Evolutionary conservation across 2,888 invertebrate species (phyloP).

Genomic region (Rhingia rostrata): DNA sequence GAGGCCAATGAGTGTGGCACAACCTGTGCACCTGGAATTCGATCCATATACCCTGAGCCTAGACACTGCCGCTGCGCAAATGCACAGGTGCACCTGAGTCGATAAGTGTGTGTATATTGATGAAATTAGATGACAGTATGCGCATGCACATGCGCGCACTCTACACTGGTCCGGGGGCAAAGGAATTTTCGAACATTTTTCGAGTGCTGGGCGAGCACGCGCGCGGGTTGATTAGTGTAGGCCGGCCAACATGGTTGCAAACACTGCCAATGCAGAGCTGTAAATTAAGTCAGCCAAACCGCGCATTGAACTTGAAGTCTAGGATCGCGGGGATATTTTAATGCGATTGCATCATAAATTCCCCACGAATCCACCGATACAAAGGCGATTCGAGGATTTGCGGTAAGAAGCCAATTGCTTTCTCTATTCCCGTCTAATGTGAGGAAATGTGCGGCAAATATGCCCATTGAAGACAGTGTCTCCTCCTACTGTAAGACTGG

Average conservation of each 20-base stretch:
- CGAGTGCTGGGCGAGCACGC: constrained; percentile 7
- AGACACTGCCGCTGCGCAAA: constrained; percentile 15
- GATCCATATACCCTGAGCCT: constrained; percentile 2
- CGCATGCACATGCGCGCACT: constrained; percentile 11
- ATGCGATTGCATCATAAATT: constrained; percentile 71
- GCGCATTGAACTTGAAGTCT: constrained; percentile 65
- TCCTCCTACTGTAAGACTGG: constrained; percentile 37
- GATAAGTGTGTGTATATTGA: constrained; percentile 4
- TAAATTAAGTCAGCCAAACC: constrained; percentile 63
- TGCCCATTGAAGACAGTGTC: constrained; percentile 21
- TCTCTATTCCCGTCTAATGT: constrained; percentile 62
- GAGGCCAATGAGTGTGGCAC: constrained; percentile 27
- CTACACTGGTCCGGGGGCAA: not conserved
- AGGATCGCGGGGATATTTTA: constrained; percentile 47
- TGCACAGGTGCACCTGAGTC: constrained; percentile 45
- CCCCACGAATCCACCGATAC: constrained; percentile 23
- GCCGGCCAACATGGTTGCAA: constrained; percentile 41
- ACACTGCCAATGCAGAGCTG: constrained; percentile 39
- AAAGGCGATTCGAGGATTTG: constrained; percentile 30
- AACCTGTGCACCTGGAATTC: constrained; percentile 61
- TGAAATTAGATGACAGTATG: constrained; percentile 51
- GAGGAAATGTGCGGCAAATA: constrained; percentile 40
- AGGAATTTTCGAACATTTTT: constrained; percentile 20
- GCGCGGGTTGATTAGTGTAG: constrained; percentile 52
- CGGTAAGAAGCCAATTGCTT: constrained; percentile 53